A percentile compares a stretch with the other conserved stretches of the same genome.
phyloP scores from a whole-genome alignment of 2,797 vertebrate genomes.

The Aselliscus stoliczkanus region DNA sequence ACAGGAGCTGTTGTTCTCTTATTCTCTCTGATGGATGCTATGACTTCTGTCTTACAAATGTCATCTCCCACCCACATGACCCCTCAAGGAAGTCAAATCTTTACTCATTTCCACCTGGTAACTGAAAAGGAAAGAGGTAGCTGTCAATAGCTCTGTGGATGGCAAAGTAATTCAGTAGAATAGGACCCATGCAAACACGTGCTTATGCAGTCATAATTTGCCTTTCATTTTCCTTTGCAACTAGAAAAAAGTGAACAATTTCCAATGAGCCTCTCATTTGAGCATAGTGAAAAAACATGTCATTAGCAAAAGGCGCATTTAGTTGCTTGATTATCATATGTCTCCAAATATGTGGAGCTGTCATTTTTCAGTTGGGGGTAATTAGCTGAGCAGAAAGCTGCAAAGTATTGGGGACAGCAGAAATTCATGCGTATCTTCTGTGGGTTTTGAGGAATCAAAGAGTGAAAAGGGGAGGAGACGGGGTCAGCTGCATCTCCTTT shows the following conservation, averaged over 20 bases:
- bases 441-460: background rate
- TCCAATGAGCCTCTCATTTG: conserved; percentile 61
- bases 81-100: conserved; percentile 62
- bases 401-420: background rate
- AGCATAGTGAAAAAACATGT: conserved; percentile 68
- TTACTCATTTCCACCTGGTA: conserved; percentile 59
- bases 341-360: conserved; percentile 1
- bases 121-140: conserved; percentile 65
- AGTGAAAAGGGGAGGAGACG: background rate
- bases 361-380: background rate
- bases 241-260: conserved; percentile 68
- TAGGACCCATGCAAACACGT: conserved; percentile 40
- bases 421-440: background rate
- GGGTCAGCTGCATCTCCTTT: background rate
- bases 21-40: background rate
- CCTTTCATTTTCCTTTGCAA: conserved; percentile 59
- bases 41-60: background rate
- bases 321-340: conserved; percentile 48
- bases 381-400: background rate
- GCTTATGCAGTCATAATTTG: conserved; percentile 29
- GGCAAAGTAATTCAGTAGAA: conserved; percentile 41
- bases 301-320: conserved; percentile 60
- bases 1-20: background rate
- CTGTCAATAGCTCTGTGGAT: conserved; percentile 69
- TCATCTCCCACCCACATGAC: background rate